Evolutionary conservation across 1,140 invertebrate species (phyloP).

Genomic region (Nymphalis io): DNA sequence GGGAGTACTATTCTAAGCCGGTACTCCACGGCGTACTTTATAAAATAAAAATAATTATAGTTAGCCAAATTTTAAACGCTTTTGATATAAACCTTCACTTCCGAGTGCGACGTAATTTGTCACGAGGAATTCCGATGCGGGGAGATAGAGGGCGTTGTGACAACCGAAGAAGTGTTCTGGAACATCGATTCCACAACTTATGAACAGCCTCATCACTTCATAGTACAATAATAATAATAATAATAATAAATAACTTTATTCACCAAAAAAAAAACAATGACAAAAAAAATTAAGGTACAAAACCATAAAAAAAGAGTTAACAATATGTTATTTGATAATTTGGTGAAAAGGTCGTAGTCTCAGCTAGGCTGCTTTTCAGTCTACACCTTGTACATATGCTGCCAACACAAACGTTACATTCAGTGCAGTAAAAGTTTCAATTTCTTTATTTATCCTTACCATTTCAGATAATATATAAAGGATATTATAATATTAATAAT

Average conservation of each 20-base stretch:
- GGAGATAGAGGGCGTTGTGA: conserved; percentile 39
- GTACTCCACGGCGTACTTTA: neutral
- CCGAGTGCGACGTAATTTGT: conserved; percentile 41
- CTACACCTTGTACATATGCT: too few species aligned
- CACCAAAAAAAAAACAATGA: too few species aligned
- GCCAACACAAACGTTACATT: too few species aligned
- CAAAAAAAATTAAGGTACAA: too few species aligned
- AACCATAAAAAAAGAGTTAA: too few species aligned
- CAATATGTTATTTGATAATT: too few species aligned
- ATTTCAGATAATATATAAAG: neutral
- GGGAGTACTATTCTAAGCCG: too few species aligned
- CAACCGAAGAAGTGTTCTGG: conserved; percentile 27
- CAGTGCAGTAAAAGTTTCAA: too few species aligned
- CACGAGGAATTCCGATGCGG: conserved; percentile 39
- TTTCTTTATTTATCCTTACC: neutral
- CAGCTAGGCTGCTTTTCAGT: too few species aligned
- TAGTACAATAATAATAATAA: too few species aligned
- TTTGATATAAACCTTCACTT: conserved; percentile 43
- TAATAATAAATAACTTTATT: too few species aligned
- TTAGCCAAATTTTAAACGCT: conserved; percentile 39
- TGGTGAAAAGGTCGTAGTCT: too few species aligned
- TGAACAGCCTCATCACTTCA: conserved; percentile 3
- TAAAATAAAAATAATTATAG: conserved; percentile 24
- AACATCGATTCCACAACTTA: neutral
- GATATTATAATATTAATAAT: neutral